Evolutionary conservation across 2,888 invertebrate genomes (phyloP).

Genomic region (Bruchidius siliquastri): DNA sequence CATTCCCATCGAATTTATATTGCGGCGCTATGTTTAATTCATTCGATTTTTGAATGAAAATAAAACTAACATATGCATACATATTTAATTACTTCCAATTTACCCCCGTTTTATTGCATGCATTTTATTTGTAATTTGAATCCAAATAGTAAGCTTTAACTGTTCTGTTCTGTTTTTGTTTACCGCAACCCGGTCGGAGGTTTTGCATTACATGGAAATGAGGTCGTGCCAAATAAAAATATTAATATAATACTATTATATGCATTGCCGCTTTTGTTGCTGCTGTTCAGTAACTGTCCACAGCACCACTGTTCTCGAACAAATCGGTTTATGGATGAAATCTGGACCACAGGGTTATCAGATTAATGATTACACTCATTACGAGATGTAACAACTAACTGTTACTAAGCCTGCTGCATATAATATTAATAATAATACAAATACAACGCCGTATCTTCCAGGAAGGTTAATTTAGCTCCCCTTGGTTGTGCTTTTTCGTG

Average conservation of each 20-base stretch:
- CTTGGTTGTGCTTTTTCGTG: no score
- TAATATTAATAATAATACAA: no score
- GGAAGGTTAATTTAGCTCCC: no score
- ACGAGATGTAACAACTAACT: no score
- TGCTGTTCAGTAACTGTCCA: neutral
- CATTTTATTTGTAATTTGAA: neutral
- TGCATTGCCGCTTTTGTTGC: neutral
- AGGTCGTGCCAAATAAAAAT: neutral
- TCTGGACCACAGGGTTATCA: no score
- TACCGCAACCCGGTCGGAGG: neutral
- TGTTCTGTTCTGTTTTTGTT: neutral
- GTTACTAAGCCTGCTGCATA: no score
- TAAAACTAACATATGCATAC: neutral
- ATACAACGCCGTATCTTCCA: no score
- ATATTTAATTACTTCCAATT: neutral
- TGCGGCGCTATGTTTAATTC: neutral
- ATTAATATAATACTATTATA: neutral
- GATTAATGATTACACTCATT: no score
- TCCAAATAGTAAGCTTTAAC: neutral
- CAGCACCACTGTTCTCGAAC: neutral
- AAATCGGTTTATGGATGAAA: no score
- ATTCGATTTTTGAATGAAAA: neutral
- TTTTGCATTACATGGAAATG: neutral
- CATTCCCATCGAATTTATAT: neutral
- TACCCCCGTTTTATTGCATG: neutral